Percentiles rank a stretch among this genome's conserved stretches.
Evolutionary conservation across 2,797 vertebrate genomes (phyloP).

Genomic region (Coregonus sp.): DNA sequence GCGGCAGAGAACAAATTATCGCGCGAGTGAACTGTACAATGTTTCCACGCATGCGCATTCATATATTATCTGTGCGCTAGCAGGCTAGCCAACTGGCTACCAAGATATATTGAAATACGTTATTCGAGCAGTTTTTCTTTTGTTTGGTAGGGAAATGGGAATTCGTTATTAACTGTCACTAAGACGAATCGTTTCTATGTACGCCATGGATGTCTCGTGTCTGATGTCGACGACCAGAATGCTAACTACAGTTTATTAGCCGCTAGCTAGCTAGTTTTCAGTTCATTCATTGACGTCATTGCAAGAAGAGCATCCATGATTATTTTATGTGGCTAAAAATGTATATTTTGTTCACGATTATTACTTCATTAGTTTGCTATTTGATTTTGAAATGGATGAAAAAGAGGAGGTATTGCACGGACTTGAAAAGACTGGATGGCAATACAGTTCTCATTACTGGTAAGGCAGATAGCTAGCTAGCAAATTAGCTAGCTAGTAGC

Average conservation of each 20-base stretch:
- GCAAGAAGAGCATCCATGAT: background rate
- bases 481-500: background rate
- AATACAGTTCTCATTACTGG: conserved; percentile 83
- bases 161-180: background rate
- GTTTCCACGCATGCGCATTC: background rate
- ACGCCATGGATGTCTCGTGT: conserved; percentile 1
- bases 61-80: background rate
- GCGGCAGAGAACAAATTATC: background rate
- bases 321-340: conserved; percentile 51
- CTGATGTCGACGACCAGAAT: background rate
- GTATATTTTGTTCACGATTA: conserved; percentile 73
- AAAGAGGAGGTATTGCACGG: conserved; percentile 72
- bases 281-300: background rate
- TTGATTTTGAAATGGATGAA: conserved; percentile 79
- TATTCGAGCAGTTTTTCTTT: background rate
- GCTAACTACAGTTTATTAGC: background rate
- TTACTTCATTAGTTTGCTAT: conserved; percentile 69
- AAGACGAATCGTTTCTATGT: background rate
- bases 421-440: conserved; percentile 78
- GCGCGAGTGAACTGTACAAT: background rate
- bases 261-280: background rate
- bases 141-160: background rate
- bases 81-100: background rate
- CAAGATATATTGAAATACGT: background rate
- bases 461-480: conserved; percentile 43